Evolutionary conservation across 1,140 invertebrate genomes (phyloP), one percentile per base, ranked within the genome.

Genomic region (Drosophila erecta): DNA sequence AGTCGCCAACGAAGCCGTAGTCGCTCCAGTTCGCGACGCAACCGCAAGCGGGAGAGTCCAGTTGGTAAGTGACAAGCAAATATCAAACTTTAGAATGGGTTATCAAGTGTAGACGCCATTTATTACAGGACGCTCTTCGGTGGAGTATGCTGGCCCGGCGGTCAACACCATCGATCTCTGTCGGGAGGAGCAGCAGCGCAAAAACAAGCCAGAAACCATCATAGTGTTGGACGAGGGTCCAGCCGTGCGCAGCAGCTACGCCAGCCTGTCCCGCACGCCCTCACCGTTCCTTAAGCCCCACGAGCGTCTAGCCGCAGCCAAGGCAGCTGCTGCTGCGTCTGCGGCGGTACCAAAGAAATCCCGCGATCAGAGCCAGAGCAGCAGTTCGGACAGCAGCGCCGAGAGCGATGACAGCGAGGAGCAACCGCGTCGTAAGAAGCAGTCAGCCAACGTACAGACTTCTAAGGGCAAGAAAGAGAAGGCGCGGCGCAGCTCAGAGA

Each of bases 241-340:
- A 41, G 41, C 10, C n/a, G 38, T 15, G 44, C 81, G 76, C 43
- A 79, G 70, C 47, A 80, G 55, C 50, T 53, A 72, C 17, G 20
- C 94, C 92, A 96, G 96, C 81, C 93, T 96, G 17, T 96, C 96
- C 8, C 94, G 96, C 65, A 96, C 96, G 1, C 96, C 96, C 20
- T 96, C 96, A 20, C 96, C 96, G 47, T 96, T 96, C 92, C 94
- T 96, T 60, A 96, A 96, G 92, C 95, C 95, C 50, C 95, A 96
- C 76, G 96, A 96, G 90, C 84, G 92, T 7, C 41, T 53, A 14
- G 44, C 43, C 17, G 77, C 41, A 10, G 58, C 60, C n/a, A 70
- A 70, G 79, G 84, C 43, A 4, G 43, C 30, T 30, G 30, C 30
- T 30, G 30, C 30, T 30, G 30, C 43, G 20, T 20, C 47, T 27